Conservation (phyloP, 2,888 invertebrate genomes). For the Caenorhabditis virilis region DNA sequence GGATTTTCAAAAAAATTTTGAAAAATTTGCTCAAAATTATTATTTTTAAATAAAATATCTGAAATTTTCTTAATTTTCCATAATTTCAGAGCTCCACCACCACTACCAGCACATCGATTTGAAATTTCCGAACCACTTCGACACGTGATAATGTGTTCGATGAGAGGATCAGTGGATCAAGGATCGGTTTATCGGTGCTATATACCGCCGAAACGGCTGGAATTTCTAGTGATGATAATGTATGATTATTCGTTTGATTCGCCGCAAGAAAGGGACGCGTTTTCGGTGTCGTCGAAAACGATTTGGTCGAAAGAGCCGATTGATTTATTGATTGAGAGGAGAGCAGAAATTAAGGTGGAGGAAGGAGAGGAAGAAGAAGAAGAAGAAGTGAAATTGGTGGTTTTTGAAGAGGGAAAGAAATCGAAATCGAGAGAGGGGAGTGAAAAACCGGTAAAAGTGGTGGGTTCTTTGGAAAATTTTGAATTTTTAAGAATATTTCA, state of each 20-base stretch:
- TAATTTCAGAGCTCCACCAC: too few relatives aligned
- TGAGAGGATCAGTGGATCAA: constrained; percentile 7
- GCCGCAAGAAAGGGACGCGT: constrained; percentile 7
- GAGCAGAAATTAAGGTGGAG: background rate
- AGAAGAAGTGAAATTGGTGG: background rate
- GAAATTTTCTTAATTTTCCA: too few relatives aligned
- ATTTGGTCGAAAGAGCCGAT: constrained; percentile 24
- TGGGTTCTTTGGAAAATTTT: too few relatives aligned
- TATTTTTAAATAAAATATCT: too few relatives aligned
- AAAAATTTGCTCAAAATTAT: too few relatives aligned
- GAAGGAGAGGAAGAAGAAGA: background rate
- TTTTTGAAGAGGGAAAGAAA: background rate
- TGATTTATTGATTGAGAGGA: background rate
- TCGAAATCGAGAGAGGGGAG: background rate
- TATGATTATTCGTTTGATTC: constrained; percentile 5
- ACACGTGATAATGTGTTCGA: constrained; percentile 12
- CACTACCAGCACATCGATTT: constrained; percentile 4
- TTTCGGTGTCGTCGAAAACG: constrained; percentile 8
- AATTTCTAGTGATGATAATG: constrained; percentile 10
- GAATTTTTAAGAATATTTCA: too few relatives aligned
- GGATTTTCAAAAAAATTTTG: too few relatives aligned
- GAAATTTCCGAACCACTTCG: constrained; percentile 2
- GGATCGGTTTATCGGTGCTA: background rate
- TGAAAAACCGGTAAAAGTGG: background rate
- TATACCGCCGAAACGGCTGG: background rate